Conservation (phyloP, 2,797 vertebrate genomes). For the Hozukius guyotensis region DNA sequence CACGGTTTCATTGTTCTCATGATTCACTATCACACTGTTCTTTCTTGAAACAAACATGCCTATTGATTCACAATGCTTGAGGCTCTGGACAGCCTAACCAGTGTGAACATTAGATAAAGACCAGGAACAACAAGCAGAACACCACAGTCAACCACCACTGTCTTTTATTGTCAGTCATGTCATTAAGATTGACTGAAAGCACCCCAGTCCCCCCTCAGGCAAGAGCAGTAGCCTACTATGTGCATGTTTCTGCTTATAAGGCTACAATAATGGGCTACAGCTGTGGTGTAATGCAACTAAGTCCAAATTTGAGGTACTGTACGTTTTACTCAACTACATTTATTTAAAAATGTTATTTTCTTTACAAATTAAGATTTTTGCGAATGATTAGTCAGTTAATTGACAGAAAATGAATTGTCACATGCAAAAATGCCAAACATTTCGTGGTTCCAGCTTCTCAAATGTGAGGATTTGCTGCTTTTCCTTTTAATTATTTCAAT, state of each 20-base stretch:
- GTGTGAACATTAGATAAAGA: slow-evolving; percentile 22
- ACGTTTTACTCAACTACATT: background rate
- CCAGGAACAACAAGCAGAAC: slow-evolving; percentile 11
- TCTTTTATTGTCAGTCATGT: slow-evolving; percentile 24
- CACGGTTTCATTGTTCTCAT: slow-evolving; percentile 4
- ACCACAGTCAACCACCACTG: background rate
- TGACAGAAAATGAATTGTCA: background rate
- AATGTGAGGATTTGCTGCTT: background rate
- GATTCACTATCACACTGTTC: slow-evolving; percentile 13
- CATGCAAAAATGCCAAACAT: background rate
- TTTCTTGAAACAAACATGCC: slow-evolving; percentile 21
- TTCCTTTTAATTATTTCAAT: background rate
- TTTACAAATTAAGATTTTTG: background rate
- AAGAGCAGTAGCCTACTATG: background rate
- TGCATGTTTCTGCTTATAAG: background rate
- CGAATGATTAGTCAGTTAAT: background rate
- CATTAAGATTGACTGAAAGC: background rate
- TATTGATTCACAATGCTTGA: slow-evolving; percentile 16
- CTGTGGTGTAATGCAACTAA: background rate
- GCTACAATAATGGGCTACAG: background rate
- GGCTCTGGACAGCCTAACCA: background rate
- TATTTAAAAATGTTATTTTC: background rate
- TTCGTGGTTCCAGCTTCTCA: background rate
- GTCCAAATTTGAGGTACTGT: background rate
- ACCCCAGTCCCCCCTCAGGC: background rate